Percentiles rank a stretch among this genome's conserved stretches.
Conservation (phyloP, 2,888 invertebrate species). For the Diogma glabrata region DNA sequence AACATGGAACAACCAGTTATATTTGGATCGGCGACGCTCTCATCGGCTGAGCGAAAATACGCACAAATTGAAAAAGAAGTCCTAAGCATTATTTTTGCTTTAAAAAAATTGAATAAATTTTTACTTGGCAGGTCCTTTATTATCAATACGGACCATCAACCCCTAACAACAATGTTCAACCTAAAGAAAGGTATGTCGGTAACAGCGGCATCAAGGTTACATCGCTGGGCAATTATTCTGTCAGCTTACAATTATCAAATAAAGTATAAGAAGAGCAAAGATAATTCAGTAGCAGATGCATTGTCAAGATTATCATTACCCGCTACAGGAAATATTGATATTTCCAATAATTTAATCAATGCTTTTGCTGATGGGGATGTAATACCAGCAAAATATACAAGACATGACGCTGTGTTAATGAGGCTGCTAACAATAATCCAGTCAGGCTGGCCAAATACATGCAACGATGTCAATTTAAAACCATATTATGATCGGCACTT, state of each 20-base stretch:
- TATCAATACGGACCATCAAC: background rate
- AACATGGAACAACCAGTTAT: too few species aligned
- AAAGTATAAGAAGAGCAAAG: background rate
- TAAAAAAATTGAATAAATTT: too few species aligned
- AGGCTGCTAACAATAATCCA: too few species aligned
- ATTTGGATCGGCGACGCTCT: too few species aligned
- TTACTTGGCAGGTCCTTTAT: background rate
- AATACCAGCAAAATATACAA: too few species aligned
- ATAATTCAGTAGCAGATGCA: background rate
- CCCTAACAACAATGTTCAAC: background rate
- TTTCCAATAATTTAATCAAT: background rate
- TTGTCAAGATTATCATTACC: background rate
- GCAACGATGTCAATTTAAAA: too few species aligned
- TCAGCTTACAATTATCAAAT: background rate
- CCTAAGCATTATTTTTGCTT: background rate
- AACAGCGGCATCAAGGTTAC: background rate
- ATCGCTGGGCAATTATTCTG: background rate
- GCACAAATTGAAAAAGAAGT: too few species aligned
- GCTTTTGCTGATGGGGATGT: too few species aligned
- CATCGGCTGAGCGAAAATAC: too few species aligned
- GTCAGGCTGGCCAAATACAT: too few species aligned
- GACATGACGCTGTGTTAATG: too few species aligned
- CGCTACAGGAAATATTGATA: background rate
- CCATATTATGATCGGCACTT: too few species aligned
- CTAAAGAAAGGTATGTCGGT: background rate